Conservation (phyloP, 2,113 vertebrate genomes). For the Lophura nycthemera region DNA sequence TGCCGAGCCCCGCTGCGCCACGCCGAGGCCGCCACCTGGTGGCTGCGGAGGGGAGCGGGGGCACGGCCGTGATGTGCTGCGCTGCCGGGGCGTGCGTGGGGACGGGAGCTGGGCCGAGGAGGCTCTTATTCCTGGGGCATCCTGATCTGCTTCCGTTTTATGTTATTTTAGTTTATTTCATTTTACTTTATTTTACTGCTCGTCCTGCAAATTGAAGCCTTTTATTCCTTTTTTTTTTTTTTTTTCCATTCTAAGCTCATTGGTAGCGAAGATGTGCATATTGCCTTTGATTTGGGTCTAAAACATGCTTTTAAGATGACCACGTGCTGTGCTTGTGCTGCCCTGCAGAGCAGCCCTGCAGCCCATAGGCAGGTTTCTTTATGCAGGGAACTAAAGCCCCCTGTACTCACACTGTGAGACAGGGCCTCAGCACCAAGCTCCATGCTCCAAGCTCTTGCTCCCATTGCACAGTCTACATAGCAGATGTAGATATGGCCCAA, state of each 20-base stretch:
- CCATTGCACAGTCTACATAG: fast-evolving
- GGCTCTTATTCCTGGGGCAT: neutral
- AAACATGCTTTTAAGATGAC: neutral
- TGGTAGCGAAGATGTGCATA: fast-evolving
- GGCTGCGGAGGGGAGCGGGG: neutral
- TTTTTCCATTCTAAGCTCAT: too few relatives aligned
- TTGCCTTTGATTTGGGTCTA: neutral
- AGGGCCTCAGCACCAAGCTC: neutral
- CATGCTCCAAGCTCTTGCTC: neutral
- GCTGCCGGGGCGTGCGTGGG: neutral
- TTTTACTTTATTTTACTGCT: too few relatives aligned
- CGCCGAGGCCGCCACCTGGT: neutral
- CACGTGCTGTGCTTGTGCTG: neutral
- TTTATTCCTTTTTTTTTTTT: neutral
- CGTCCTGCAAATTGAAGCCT: neutral
- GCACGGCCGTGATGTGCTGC: neutral
- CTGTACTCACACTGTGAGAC: neutral
- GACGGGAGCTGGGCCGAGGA: neutral
- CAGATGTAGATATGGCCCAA: neutral
- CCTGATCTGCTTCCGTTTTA: too few relatives aligned
- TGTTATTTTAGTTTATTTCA: too few relatives aligned
- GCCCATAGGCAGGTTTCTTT: neutral
- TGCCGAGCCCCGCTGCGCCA: neutral
- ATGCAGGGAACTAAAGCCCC: fast-evolving
- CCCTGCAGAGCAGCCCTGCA: neutral